phyloP scores from a whole-genome alignment of 2,888 invertebrate genomes.

The Didymodactylos carnosus region DNA sequence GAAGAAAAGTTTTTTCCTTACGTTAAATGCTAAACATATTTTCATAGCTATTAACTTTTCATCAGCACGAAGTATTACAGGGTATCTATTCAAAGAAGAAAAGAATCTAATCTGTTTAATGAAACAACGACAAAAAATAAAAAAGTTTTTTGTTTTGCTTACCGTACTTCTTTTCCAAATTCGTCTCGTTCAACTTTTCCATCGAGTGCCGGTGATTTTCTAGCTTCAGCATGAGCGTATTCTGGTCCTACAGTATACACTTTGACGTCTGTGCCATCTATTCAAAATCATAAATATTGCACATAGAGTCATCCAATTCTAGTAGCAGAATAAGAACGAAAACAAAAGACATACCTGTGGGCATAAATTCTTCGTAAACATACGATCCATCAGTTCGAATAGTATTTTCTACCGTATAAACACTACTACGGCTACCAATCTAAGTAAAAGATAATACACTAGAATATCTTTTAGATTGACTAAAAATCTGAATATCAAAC shows the following conservation, averaged over 20 bases:
- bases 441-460: not conserved
- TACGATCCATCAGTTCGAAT: conserved; percentile 90
- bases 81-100: too few relatives aligned
- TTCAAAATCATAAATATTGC: too few relatives aligned
- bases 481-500: not conserved
- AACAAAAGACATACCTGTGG: conserved; percentile 86
- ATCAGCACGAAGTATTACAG: conserved; percentile 82
- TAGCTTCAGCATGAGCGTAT: conserved; percentile 95
- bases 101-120: too few relatives aligned
- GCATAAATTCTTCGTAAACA: conserved; percentile 99
- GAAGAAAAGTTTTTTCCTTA: not conserved
- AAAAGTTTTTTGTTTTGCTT: too few relatives aligned
- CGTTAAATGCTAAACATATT: conserved; percentile 51
- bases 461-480: not conserved
- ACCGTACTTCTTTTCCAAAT: conserved; percentile 81
- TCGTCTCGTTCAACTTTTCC: conserved; percentile 94
- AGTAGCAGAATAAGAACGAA: too few relatives aligned
- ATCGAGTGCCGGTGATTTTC: conserved; percentile 91
- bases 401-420: conserved; percentile 74
- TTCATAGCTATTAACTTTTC: conserved; percentile 93
- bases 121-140: too few relatives aligned
- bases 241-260: conserved; percentile 98
- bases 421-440: conserved; percentile 90
- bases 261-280: too few relatives aligned
- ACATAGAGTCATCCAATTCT: too few relatives aligned